A percentile compares a stretch with the other conserved stretches of the same genome.
Evolutionary conservation across 2,113 vertebrate genomes (phyloP).

Genomic region (Syrrhaptes paradoxus): DNA sequence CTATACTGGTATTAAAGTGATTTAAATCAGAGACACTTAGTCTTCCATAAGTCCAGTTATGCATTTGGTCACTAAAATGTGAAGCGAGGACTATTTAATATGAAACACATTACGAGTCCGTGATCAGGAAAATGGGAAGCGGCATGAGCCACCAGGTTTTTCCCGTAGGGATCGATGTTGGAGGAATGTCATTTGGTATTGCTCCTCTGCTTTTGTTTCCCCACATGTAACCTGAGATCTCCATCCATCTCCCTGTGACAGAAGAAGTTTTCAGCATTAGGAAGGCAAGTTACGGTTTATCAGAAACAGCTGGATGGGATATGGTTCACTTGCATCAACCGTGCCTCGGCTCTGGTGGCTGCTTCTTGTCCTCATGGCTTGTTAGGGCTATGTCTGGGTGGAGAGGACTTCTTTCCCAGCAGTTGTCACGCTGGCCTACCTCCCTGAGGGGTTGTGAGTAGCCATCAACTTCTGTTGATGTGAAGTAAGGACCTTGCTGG

Average conservation of each 20-base stretch:
- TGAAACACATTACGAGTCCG: not conserved
- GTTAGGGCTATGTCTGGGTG: not conserved
- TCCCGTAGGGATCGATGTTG: not conserved
- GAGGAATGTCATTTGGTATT: not conserved
- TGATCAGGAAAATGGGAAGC: not conserved
- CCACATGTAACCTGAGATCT: not conserved
- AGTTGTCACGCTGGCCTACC: not conserved
- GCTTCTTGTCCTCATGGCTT: not conserved
- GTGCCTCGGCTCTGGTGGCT: not conserved
- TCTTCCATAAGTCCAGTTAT: not conserved
- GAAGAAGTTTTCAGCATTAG: not conserved
- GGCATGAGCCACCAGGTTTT: not conserved
- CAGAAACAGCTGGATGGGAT: conserved; percentile 40
- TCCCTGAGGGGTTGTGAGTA: not conserved
- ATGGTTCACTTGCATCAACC: not conserved
- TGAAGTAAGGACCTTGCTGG: not conserved
- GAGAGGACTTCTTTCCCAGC: not conserved
- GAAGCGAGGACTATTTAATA: not conserved
- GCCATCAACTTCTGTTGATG: accelerated
- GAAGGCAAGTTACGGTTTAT: conserved; percentile 6
- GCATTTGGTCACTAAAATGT: not conserved
- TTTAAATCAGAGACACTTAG: not conserved
- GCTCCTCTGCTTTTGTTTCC: not conserved
- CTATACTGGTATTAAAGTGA: not conserved
- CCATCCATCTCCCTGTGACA: conserved; percentile 12